Evolutionary conservation across 2,888 invertebrate genomes (phyloP), one percentile per base, ranked within the genome.

Genomic region (Miltochrista miniata): DNA sequence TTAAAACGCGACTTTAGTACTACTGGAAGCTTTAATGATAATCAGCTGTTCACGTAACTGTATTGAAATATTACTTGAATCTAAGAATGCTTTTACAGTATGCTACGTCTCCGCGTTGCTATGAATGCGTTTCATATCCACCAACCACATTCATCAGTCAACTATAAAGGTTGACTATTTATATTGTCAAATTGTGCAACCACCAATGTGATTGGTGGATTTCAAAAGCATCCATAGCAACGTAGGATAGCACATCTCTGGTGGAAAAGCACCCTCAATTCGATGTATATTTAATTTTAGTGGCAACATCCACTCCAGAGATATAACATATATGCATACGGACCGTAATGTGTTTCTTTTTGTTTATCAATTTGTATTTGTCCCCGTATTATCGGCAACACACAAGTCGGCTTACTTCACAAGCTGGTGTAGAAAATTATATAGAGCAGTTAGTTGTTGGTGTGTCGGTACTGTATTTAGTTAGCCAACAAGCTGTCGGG

Each of bases 341-440:
- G 77, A 76, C 76, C 48, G 80, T 85, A 86, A 86, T 75, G 81
- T 77, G 76, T 83, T 87, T 86, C 83, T 90, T 90, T 90, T 90
- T 90, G 87, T 90, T 90, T 90, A 89, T 90, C 90, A 90, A 90
- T 90, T 90, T 90, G 90, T 90, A 90, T 90, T 89, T 90, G 90
- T 90, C 90, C 82, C 83, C 81, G 76, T 84, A 85, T 88, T 89
- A 90, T 90, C 90, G 81, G 79, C 79, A 79, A 74, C 77, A 83
- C 67, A 76, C 80, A 79, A 77, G 86, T 84, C 90, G 90, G 90
- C 85, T 76, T 74, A 85, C 88, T 87, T 89, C 90, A 86, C 65
- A 89, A 74, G 86, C 18, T 24, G 18, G 78, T 72, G 63, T 63
- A 50, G 69, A 59, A 79, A 65, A 29, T 39, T 69, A 14, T 70